Base-by-base conservation (phyloP, 2,888 invertebrate species). In the Heliconius cydno region DNA sequence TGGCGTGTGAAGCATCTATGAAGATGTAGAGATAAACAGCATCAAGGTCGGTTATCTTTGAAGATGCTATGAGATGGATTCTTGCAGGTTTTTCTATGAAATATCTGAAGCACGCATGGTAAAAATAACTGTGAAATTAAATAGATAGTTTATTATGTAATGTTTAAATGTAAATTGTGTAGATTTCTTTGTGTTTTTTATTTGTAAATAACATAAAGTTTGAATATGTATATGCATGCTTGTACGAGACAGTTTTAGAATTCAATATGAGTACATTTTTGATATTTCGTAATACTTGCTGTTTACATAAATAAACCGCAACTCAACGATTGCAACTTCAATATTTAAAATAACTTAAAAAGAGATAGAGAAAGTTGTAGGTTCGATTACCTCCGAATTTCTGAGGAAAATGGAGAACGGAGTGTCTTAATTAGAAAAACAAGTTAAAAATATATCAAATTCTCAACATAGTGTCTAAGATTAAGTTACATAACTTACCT, bases 1-100 rank as follows among this genome's bases (percentile, higher is more conserved):
- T 85, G 83, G 80, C 86, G 87, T 88, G 88, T 82, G 88, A 90
- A 89, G 83, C 84, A 78, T 77, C 77, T 77, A 77, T 80, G 74
- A 78, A 81, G 85, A 84, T 84, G 80, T 78, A 80, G 76, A 81
- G 82, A 84, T 84, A 82, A 76, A 82, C 75, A 70, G 82, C 82
- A 86, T 83, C 84, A 85, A 84, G 84, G 83, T 76, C 84, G 79
- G 74, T 77, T 82, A 83, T 83, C 81, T 82, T 80, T 85, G 63
- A 80, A 25, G 60, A 77, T 46, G 77, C 82, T 80, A 68, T 75
- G 25, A 22, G 46, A 75, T 75, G 41, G 13, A 65, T 75, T 75
- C 63, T 41, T 41, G 41, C 9, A n/a, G 60, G 0, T 12, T 28
- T 65, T 38, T 41, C 25, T 34, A 19, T 41, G 3, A 3, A 15